Percentiles rank a stretch among this genome's conserved stretches.
These are phyloP conservation scores for Benthosema pterotum DNA, from an alignment of 2,797 vertebrate genomes.

Conservation along the genomic window DNA sequence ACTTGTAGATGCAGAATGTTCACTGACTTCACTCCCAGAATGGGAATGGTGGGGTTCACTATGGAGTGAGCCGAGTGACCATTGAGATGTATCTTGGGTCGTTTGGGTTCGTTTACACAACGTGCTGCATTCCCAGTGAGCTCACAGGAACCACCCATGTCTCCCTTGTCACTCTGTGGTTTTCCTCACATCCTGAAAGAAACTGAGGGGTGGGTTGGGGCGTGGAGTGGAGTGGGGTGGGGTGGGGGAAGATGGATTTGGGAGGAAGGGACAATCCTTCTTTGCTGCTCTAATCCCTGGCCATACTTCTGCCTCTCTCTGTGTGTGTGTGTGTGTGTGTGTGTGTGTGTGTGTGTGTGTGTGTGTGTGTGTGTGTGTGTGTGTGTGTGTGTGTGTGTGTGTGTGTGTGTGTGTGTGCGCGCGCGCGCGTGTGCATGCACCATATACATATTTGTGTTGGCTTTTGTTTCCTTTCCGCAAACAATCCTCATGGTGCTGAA, in stretches of 20 bases:
- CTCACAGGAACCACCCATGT: too few species aligned
- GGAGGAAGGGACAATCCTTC: slow-evolving; percentile 30
- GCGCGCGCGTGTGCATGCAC: too few species aligned
- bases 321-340: slow-evolving; percentile 35
- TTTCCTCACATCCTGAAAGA: slow-evolving; percentile 28
- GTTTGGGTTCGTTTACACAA: too few species aligned
- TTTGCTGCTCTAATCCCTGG: slow-evolving; percentile 36
- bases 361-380: not conserved
- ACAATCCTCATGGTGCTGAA: slow-evolving; percentile 61
- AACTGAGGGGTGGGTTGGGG: slow-evolving; percentile 3
- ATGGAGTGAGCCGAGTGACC: too few species aligned
- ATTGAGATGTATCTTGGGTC: too few species aligned
- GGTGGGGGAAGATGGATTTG: slow-evolving; percentile 10
- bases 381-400: slow-evolving; percentile 21
- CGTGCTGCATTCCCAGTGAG: too few species aligned
- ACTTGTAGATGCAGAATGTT: too few species aligned
- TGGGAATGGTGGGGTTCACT: too few species aligned
- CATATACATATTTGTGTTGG: slow-evolving; percentile 15
- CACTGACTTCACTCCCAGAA: too few species aligned
- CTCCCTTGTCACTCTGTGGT: slow-evolving; percentile 12
- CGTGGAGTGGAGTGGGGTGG: slow-evolving; percentile 44
- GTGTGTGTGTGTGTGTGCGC: slow-evolving; percentile 35
- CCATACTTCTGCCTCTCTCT: slow-evolving; percentile 39
- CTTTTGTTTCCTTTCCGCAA: slow-evolving; percentile 21
- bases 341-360: slow-evolving; percentile 20